These are phyloP conservation scores for Patagioenas fasciata DNA, from an alignment of 2,113 vertebrate genomes.

Conservation along the genomic window DNA sequence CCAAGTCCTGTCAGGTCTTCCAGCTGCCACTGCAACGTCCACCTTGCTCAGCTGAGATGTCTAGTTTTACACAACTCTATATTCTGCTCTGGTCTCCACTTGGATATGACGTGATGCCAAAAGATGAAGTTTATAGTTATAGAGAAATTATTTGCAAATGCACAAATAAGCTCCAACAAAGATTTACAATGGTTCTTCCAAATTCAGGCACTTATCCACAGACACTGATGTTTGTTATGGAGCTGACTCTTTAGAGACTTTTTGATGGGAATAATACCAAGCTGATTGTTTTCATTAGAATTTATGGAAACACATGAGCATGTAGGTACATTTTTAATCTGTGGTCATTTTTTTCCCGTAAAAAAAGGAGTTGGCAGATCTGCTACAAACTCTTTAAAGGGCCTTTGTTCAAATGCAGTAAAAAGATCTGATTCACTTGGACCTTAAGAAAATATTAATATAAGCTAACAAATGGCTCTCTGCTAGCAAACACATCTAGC, in stretches of 20 bases:
- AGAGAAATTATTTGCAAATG: not conserved
- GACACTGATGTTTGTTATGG: not conserved
- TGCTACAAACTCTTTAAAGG: not conserved
- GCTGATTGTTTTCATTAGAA: not conserved
- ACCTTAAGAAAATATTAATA: not conserved
- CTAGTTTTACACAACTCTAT: not conserved
- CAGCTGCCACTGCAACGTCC: not conserved
- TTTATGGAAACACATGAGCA: not conserved
- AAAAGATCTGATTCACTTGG: not conserved
- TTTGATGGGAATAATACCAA: not conserved
- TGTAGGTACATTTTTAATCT: not conserved
- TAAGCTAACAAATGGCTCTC: not conserved
- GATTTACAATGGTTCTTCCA: not conserved
- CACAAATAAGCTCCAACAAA: not conserved
- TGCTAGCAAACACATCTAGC: not conserved
- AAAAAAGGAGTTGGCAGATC: not conserved
- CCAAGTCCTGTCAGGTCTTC: not conserved
- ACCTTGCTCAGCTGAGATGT: not conserved
- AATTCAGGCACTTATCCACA: not conserved
- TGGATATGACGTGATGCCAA: fast-evolving
- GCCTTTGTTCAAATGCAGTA: not conserved
- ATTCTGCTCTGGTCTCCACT: not conserved
- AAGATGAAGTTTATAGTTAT: not conserved
- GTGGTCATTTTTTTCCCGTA: not conserved
- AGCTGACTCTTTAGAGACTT: not conserved